phyloP scores from a whole-genome alignment of 2,113 vertebrate species.

The Mola mola region DNA sequence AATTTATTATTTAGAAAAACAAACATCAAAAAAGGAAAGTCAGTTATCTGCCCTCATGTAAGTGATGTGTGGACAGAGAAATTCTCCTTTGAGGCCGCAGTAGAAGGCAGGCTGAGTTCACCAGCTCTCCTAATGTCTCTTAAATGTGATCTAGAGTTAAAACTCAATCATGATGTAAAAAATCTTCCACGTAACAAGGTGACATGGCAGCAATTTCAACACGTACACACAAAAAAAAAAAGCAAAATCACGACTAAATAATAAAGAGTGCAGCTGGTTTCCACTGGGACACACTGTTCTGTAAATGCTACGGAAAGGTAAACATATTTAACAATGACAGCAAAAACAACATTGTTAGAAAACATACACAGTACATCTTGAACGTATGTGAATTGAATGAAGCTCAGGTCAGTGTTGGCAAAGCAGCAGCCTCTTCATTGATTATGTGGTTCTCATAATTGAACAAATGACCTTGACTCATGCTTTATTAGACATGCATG shows the following conservation, averaged over 20 bases:
- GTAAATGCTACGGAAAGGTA: slow-evolving; percentile 27
- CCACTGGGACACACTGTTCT: slow-evolving; percentile 18
- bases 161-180: slow-evolving; percentile 34
- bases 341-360: slow-evolving; percentile 17
- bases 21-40: slow-evolving; percentile 16
- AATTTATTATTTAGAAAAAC: slow-evolving; percentile 12
- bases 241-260: slow-evolving; percentile 36
- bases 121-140: slow-evolving; percentile 29
- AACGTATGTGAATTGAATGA: slow-evolving; percentile 24
- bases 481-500: slow-evolving; percentile 30
- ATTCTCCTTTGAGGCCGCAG: slow-evolving; percentile 61
- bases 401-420: slow-evolving; percentile 9
- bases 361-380: slow-evolving; percentile 20
- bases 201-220: slow-evolving; percentile 10
- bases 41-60: slow-evolving; percentile 25
- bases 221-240: slow-evolving; percentile 23
- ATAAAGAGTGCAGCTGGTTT: slow-evolving; percentile 56
- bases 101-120: slow-evolving; percentile 54
- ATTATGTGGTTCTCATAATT: background rate
- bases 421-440: slow-evolving; percentile 39
- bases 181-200: slow-evolving; percentile 11
- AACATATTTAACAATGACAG: slow-evolving; percentile 18
- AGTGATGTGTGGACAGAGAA: slow-evolving; percentile 18
- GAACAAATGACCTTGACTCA: slow-evolving; percentile 28
- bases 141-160: slow-evolving; percentile 14